Conservation (phyloP, 2,797 vertebrate species). For the Silurus aristotelis region DNA sequence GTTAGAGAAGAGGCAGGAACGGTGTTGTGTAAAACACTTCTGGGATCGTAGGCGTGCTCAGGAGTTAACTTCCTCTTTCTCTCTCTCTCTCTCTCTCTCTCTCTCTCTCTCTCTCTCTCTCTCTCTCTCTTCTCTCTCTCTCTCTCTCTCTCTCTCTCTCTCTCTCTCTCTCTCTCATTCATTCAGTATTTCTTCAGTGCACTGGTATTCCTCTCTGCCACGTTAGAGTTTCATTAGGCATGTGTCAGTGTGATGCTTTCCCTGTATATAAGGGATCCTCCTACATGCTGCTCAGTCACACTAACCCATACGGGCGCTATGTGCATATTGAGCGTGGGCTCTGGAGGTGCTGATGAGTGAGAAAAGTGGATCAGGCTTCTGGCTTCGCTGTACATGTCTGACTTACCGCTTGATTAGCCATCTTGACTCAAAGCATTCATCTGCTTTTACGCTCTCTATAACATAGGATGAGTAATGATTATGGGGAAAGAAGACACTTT, state of each 20-base stretch:
- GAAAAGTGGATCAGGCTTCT: not conserved
- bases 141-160: too few relatives aligned
- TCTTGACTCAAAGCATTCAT: slow-evolving; percentile 11
- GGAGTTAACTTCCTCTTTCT: not conserved
- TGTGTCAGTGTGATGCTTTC: slow-evolving; percentile 6
- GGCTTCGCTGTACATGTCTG: slow-evolving; percentile 2
- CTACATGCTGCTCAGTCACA: slow-evolving; percentile 10
- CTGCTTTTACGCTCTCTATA: not conserved
- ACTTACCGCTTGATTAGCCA: not conserved
- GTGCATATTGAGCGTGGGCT: slow-evolving; percentile 19
- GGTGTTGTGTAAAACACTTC: not conserved
- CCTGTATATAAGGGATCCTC: slow-evolving; percentile 16
- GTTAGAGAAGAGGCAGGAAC: not conserved
- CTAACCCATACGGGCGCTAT: not conserved
- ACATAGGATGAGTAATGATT: slow-evolving; percentile 9
- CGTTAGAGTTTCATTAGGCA: not conserved
- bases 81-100: too few relatives aligned
- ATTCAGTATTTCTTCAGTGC: slow-evolving; percentile 1
- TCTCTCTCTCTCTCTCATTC: not conserved
- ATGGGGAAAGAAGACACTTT: not conserved
- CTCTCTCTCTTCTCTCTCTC: too few relatives aligned
- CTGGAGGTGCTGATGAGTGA: not conserved
- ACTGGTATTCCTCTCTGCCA: not conserved
- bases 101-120: too few relatives aligned
- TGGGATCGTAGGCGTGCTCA: not conserved